Evolutionary conservation across 2,888 invertebrate genomes (phyloP).

Genomic region (Phlogophora meticulosa): DNA sequence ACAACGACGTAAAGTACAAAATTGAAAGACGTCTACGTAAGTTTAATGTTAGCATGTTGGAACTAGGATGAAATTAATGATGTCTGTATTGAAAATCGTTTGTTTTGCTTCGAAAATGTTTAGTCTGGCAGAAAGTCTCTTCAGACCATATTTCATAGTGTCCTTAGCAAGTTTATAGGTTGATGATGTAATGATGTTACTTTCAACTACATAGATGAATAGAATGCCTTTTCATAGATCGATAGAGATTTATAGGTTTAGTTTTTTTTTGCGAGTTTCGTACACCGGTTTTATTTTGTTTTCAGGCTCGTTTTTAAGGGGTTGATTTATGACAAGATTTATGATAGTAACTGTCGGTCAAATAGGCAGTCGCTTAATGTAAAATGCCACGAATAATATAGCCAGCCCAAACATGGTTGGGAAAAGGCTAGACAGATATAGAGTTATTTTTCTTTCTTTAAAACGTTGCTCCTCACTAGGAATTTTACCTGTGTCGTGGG

Average conservation of each 20-base stretch:
- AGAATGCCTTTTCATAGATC: constrained; percentile 9
- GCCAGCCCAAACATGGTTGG: too few relatives aligned
- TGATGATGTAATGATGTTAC: constrained; percentile 58
- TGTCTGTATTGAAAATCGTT: constrained; percentile 82
- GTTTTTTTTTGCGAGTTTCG: background rate
- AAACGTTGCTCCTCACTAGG: too few relatives aligned
- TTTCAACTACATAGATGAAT: constrained; percentile 52
- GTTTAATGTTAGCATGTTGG: constrained; percentile 70
- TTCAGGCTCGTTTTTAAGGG: background rate
- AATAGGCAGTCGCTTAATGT: too few relatives aligned
- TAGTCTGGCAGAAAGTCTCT: constrained; percentile 72
- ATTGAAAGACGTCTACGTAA: constrained; percentile 50
- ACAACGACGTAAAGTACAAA: constrained; percentile 63
- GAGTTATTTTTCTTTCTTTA: too few relatives aligned
- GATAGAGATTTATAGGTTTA: constrained; percentile 19
- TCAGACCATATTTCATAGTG: constrained; percentile 71
- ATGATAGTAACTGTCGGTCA: too few relatives aligned
- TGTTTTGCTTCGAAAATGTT: constrained; percentile 80
- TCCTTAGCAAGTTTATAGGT: constrained; percentile 63
- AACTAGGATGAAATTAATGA: constrained; percentile 84
- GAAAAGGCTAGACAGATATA: too few relatives aligned
- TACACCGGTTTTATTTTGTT: background rate
- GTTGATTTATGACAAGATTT: background rate
- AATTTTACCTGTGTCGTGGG: too few relatives aligned
- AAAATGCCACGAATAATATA: too few relatives aligned